Evolutionary conservation across 2,888 invertebrate species (phyloP).

Genomic region (Ametastegia equiseti): DNA sequence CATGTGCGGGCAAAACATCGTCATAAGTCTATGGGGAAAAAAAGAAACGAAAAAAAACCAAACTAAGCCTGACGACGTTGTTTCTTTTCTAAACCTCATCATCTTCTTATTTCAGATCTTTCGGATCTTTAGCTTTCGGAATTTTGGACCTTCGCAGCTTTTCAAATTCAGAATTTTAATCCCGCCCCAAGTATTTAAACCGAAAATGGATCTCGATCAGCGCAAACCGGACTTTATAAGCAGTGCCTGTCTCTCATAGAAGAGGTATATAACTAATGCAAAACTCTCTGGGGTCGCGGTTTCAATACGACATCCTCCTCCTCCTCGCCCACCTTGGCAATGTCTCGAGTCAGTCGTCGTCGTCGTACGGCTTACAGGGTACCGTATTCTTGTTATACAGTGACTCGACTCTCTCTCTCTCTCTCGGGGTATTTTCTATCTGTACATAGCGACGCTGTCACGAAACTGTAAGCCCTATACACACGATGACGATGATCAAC

Average conservation of each 20-base stretch:
- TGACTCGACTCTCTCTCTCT: not conserved
- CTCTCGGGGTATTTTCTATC: no score
- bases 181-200: no score
- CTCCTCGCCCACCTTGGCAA: not conserved
- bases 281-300: slow-evolving; percentile 31
- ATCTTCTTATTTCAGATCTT: no score
- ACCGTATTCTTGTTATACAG: not conserved
- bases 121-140: no score
- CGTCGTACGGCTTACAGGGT: not conserved
- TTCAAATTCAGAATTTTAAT: no score
- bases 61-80: no score
- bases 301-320: slow-evolving; percentile 30
- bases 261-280: slow-evolving; percentile 30
- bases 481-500: not conserved
- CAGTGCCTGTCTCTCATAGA: not conserved
- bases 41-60: not conserved
- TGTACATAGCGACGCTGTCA: not conserved
- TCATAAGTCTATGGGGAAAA: no score
- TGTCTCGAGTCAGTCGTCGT: not conserved
- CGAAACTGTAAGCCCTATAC: not conserved
- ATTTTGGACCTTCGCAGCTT: no score
- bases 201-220: not conserved
- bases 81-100: no score
- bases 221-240: slow-evolving; percentile 33
- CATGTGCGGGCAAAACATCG: not conserved